Evolutionary conservation across 2,888 invertebrate genomes (phyloP).

Genomic region (Invenusta paracnida): DNA sequence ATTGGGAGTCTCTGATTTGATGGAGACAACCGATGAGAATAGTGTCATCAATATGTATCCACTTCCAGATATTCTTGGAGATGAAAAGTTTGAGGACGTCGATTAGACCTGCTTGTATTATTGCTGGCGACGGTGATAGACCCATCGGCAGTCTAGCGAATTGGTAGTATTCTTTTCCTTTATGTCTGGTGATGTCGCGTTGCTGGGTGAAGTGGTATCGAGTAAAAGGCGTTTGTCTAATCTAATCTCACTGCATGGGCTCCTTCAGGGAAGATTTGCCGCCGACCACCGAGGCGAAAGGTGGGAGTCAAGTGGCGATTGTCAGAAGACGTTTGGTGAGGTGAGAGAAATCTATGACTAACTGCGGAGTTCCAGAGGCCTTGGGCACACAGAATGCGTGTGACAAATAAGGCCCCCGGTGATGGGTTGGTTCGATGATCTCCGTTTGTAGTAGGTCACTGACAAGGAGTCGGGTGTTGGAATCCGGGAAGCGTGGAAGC

Average conservation of each 20-base stretch:
- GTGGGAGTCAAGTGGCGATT: neutral
- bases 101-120: neutral
- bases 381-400: neutral
- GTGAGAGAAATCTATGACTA: neutral
- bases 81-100: neutral
- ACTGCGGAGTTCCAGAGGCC: neutral
- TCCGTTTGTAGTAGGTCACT: neutral
- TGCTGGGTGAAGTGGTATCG: neutral
- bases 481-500: neutral
- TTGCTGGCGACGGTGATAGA: neutral
- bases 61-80: neutral
- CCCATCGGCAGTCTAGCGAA: conserved; percentile 6
- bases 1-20: too few relatives aligned
- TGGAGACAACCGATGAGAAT: too few relatives aligned
- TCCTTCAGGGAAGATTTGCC: neutral
- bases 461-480: neutral
- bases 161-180: neutral
- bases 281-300: neutral
- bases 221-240: neutral
- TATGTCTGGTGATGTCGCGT: neutral
- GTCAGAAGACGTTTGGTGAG: neutral
- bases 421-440: neutral
- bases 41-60: neutral
- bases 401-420: neutral
- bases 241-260: neutral